A percentile compares a stretch with the other conserved stretches of the same genome.
Evolutionary conservation across 2,888 invertebrate genomes (phyloP).

Genomic region (Lycophotia porphyrea): DNA sequence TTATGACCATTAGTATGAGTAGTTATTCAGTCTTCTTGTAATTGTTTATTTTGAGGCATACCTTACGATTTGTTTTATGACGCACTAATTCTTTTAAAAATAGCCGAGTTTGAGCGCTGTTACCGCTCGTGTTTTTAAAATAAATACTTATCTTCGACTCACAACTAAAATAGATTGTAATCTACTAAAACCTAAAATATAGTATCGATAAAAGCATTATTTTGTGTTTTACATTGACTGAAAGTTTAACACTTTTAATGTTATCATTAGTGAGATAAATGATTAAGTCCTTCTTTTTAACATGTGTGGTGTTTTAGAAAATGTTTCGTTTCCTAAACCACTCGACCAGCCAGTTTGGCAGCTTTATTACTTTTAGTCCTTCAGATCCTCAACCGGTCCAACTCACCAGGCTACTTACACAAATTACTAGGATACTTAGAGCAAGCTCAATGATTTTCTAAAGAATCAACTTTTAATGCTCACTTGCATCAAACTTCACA

Average conservation of each 20-base stretch:
- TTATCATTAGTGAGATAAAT: neutral
- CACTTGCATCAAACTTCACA: neutral
- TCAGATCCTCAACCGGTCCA: neutral
- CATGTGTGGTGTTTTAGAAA: neutral
- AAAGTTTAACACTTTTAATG: neutral
- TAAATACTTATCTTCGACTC: slow-evolving; percentile 36
- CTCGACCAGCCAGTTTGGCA: neutral
- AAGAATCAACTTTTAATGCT: neutral
- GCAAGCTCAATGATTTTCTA: neutral
- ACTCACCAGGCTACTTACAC: neutral
- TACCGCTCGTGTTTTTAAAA: slow-evolving; percentile 40
- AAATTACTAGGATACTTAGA: neutral
- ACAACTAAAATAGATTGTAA: slow-evolving; percentile 44
- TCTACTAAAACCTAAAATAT: slow-evolving; percentile 25
- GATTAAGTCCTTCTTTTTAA: neutral
- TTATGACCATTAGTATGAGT: neutral
- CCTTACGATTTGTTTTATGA: slow-evolving; percentile 24
- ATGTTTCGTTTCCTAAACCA: neutral
- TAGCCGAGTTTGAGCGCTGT: slow-evolving; percentile 11
- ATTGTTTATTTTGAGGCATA: slow-evolving; percentile 10
- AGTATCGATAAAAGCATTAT: slow-evolving; percentile 11
- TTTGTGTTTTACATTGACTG: slow-evolving; percentile 11
- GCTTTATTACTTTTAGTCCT: neutral
- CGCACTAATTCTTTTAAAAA: slow-evolving; percentile 40
- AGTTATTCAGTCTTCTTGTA: neutral